Evolutionary conservation across 2,113 vertebrate species (phyloP).

Genomic region (Ictalurus punctatus): DNA sequence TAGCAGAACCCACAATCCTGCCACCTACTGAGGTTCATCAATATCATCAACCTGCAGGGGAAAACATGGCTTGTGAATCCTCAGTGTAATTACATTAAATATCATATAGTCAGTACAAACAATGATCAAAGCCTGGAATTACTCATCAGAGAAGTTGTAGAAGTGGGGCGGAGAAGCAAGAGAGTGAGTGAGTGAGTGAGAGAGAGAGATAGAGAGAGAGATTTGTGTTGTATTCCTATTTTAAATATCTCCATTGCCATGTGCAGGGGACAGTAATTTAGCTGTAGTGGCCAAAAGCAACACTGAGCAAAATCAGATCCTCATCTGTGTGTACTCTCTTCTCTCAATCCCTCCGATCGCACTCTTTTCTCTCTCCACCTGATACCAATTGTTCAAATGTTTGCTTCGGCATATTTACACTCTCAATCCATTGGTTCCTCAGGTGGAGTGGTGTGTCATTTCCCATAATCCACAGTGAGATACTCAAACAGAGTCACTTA

Average conservation of each 20-base stretch:
- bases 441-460: conserved; percentile 39
- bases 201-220: not conserved
- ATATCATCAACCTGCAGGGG: conserved; percentile 54
- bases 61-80: conserved; percentile 46
- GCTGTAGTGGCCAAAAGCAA: no score
- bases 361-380: conserved; percentile 13
- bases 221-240: not conserved
- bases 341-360: not conserved
- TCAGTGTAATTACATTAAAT: conserved; percentile 57
- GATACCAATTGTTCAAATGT: conserved; percentile 45
- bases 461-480: conserved; percentile 28
- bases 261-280: not conserved
- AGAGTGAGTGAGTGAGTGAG: conserved; percentile 37
- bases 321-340: not conserved
- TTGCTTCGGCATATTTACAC: conserved; percentile 45
- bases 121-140: conserved; percentile 55
- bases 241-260: not conserved
- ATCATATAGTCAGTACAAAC: conserved; percentile 56
- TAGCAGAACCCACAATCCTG: conserved; percentile 34
- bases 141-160: conserved; percentile 29
- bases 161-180: conserved; percentile 26
- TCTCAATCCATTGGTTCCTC: conserved; percentile 41
- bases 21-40: conserved; percentile 48
- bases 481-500: conserved; percentile 33
- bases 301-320: not conserved